A percentile compares a stretch with the other conserved stretches of the same genome.
Conservation (phyloP, 2,113 vertebrate species). For the Indicator indicator region DNA sequence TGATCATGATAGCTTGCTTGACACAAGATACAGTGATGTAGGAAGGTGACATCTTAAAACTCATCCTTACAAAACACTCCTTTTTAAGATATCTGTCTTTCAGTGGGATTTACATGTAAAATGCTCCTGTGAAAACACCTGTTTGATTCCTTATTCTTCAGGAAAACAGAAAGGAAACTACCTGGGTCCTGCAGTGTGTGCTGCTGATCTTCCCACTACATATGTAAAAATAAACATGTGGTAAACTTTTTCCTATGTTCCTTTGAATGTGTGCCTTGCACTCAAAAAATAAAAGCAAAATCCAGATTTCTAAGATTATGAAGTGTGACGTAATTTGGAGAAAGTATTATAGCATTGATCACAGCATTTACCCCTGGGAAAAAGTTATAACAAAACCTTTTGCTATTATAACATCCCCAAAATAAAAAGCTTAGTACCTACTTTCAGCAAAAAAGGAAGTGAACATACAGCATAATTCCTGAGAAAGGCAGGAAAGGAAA, state of each 20-base stretch:
- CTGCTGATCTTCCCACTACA: neutral
- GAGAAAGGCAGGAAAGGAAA: neutral
- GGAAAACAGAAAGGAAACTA: neutral
- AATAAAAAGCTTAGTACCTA: neutral
- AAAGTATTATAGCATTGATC: neutral
- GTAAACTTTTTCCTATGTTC: neutral
- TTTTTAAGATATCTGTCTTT: neutral
- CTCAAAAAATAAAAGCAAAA: neutral
- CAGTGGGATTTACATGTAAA: neutral
- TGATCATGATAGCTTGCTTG: neutral
- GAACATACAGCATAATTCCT: neutral
- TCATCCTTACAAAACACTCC: neutral
- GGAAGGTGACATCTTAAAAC: neutral
- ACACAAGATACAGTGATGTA: neutral
- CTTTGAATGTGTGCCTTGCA: neutral
- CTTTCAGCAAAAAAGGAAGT: neutral
- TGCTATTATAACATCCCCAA: neutral
- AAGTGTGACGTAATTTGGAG: neutral
- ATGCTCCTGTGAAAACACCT: neutral
- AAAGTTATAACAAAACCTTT: neutral
- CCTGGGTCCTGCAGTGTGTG: neutral
- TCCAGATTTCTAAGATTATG: neutral
- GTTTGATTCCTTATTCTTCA: neutral
- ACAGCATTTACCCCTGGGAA: fast-evolving
- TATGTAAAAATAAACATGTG: neutral